Base-by-base conservation (phyloP, 2,113 vertebrate genomes). In the Ranitomeya variabilis region DNA sequence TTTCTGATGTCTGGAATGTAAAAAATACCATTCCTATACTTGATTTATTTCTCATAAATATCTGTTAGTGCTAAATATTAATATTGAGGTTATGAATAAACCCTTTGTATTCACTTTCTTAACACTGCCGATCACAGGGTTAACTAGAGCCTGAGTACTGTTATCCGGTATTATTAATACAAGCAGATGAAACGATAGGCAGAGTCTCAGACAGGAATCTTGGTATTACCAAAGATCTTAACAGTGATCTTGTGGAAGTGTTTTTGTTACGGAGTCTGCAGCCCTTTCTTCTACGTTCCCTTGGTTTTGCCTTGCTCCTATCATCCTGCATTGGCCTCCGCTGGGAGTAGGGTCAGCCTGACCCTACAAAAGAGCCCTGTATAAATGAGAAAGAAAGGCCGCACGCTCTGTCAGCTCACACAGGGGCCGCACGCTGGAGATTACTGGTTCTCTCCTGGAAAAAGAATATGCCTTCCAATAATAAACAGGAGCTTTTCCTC, bases 391-490 rank as follows among this genome's bases (percentile, higher is more conserved):
- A 88, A 83, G 80, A 88, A 88, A 83, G 71, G 87, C 80, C 60
- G 77, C 59, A 83, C 80, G 80, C 77, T 88, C 80, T 77, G 37
- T 88, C 87, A 88, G 55, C 87, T 84, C 73, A 78, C 81, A 84
- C 67, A 66, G 80, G 60, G 87, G 71, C 87, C 45, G 81, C 87
- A 89, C 81, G 81, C 87, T 89, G 87, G 87, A 89, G 87, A 89
- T 89, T 89, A 89, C 81, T 55, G 87, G 57, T 84, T 76, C 87
- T 84, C 62, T 81, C 71, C 87, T 89, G 87, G 81, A 88, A 88
- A 88, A 88, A 83, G 69, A 84, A 84, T 89, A 84, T 77, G 74
- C 87, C 81, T 89, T 88, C 81, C 73, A 84, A 89, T 84, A 89
- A 89, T 89, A 84, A 88, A 88, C 87, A 89, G 87, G 57, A 89